Base-by-base conservation (phyloP, 2,113 vertebrate genomes). In the Callopanchax toddi region DNA sequence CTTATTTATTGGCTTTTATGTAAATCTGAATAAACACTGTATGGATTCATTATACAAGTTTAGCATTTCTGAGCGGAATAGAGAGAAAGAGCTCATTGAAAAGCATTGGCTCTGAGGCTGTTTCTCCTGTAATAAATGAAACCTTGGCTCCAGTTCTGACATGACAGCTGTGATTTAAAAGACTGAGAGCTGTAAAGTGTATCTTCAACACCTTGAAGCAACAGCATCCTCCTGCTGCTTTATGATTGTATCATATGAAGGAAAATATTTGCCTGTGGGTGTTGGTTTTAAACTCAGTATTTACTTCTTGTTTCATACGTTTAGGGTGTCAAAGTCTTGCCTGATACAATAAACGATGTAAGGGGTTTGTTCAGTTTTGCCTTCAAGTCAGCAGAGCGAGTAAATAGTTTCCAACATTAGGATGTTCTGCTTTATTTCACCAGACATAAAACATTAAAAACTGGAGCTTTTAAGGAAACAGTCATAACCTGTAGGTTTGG, bases 341-440 rank as follows among this genome's bases (percentile, higher is more conserved):
- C 69, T 60, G 13, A 57, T 71, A 6, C 4, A 2, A 6, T 12
- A 53, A 64, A 44, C 62, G 25, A 34, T 23, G 16, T 22, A 29
- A 43, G 57, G 51, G 26, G 20, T 54, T 42, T 49, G 49, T 3
- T 43, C 58, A 49, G 42, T 37, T 55, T 76, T 45, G 68, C n/a
- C 1, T 26, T 81, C 49, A 76, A 63, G 23, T 64, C 61, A 11
- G 6, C 22, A 49, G 64, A 73, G 10, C 10, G 29, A 1, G 61
- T 63, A n/a, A 71, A 74, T 18, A 45, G 16, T 23, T 60, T 6
- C 26, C 64, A n/a, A 45, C 68, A 2, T 1, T 63, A 60, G 48
- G 63, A 80, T 1, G 51, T 65, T 74, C 70, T 78, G 17, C 29
- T 40, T 68, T 46, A 52, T 72, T 56, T 36, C 46, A 2, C 26